Percentiles rank a stretch among this genome's conserved stretches.
Conservation (phyloP, 2,888 invertebrate genomes). For the Hirtodrosophila duncani region DNA sequence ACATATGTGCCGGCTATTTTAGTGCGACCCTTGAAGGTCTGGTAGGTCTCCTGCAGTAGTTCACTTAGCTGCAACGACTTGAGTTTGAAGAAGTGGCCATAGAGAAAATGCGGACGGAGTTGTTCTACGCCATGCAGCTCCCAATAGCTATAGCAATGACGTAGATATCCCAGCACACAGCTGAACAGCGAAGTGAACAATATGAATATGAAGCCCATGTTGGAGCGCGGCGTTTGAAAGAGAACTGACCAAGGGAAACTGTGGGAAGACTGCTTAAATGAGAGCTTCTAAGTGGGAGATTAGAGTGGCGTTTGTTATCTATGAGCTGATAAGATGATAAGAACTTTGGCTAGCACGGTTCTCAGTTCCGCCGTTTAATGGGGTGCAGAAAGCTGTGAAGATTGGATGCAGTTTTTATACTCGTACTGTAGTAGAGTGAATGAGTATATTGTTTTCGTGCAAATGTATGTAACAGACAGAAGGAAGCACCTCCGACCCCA, state of each 20-base stretch:
- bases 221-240: not conserved
- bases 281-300: too few species aligned
- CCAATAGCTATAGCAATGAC: slow-evolving; percentile 60
- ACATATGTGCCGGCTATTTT: slow-evolving; percentile 63
- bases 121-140: slow-evolving; percentile 47
- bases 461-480: too few species aligned
- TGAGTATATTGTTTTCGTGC: too few species aligned
- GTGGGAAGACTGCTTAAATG: slow-evolving; percentile 1
- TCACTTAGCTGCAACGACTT: slow-evolving; percentile 39
- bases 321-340: too few species aligned
- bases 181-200: slow-evolving; percentile 35
- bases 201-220: slow-evolving; percentile 49
- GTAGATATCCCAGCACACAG: slow-evolving; percentile 37
- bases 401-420: too few species aligned
- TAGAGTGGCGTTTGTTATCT: too few species aligned
- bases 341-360: too few species aligned
- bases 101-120: slow-evolving; percentile 45
- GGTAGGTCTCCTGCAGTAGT: slow-evolving; percentile 59
- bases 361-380: too few species aligned
- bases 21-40: slow-evolving; percentile 50
- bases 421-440: too few species aligned
- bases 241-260: too few species aligned
- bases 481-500: too few species aligned
- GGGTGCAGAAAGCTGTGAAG: too few species aligned
- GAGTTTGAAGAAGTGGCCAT: slow-evolving; percentile 51